phyloP scores from a whole-genome alignment of 1,140 invertebrate genomes.

The Coptotermes formosanus region DNA sequence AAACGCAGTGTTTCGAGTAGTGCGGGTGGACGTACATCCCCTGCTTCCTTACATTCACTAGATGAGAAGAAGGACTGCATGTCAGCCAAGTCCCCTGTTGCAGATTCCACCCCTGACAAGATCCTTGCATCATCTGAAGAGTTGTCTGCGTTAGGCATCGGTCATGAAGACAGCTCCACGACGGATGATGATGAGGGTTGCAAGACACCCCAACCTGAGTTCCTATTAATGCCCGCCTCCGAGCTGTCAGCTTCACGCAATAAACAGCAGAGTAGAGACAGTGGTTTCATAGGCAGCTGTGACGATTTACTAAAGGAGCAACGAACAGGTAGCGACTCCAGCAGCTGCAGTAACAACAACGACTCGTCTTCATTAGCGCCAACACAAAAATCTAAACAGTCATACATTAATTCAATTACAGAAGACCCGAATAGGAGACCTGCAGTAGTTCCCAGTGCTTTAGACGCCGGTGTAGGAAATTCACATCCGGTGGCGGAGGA shows the following conservation, averaged over 20 bases:
- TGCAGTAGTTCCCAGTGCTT: neutral
- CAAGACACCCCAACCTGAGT: slow-evolving; percentile 62
- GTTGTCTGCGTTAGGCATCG: slow-evolving; percentile 41
- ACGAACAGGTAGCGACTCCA: slow-evolving; percentile 31
- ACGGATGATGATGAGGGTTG: slow-evolving; percentile 54
- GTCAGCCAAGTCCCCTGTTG: neutral
- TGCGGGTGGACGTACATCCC: neutral
- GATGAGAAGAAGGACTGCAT: neutral
- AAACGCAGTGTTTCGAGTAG: slow-evolving; percentile 46
- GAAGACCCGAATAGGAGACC: neutral
- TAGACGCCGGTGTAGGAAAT: neutral
- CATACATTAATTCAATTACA: neutral
- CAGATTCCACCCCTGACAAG: neutral
- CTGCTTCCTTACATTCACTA: neutral
- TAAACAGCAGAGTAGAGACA: slow-evolving; percentile 80
- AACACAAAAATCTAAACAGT: neutral
- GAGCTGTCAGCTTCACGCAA: slow-evolving; percentile 41
- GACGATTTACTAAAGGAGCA: slow-evolving; percentile 71
- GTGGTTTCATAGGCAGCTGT: slow-evolving; percentile 83
- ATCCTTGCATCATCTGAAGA: slow-evolving; percentile 48
- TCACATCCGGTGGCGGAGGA: neutral
- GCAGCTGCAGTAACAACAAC: slow-evolving; percentile 28
- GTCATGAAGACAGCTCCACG: neutral
- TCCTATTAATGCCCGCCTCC: slow-evolving; percentile 43
- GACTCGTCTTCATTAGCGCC: neutral